These are phyloP conservation scores for Drosophila orosa DNA, from an alignment of 1,140 invertebrate species.

Conservation along the genomic window DNA sequence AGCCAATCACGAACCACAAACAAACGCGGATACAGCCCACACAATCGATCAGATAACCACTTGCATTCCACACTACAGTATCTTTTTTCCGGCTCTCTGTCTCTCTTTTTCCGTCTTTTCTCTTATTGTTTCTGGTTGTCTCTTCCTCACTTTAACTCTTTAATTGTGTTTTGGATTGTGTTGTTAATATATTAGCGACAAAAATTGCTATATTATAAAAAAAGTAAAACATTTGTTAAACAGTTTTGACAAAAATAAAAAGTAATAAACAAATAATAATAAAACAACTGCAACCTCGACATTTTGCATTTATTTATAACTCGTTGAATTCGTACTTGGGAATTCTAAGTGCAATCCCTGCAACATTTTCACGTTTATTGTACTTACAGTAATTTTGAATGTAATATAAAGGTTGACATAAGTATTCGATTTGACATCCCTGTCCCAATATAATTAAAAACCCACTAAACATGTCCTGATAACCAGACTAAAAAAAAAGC, in stretches of 20 bases:
- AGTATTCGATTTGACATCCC: too few species aligned
- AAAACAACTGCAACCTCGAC: too few species aligned
- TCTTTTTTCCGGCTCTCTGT: background rate
- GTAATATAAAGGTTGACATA: background rate
- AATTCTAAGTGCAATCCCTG: background rate
- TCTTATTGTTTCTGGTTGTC: background rate
- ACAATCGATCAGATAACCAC: conserved; percentile 36
- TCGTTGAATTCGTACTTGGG: background rate
- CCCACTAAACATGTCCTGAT: too few species aligned
- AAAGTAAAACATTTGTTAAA: background rate
- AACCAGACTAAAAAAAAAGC: too few species aligned
- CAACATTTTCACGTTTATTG: background rate
- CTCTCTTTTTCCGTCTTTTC: conserved; percentile 6
- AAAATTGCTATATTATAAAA: background rate
- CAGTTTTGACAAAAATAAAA: too few species aligned
- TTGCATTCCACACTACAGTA: conserved; percentile 36
- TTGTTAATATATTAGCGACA: background rate
- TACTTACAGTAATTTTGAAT: background rate
- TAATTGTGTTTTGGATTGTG: background rate
- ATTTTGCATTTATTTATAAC: background rate
- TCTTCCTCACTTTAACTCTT: background rate
- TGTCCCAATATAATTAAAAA: too few species aligned
- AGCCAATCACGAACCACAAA: conserved; percentile 47
- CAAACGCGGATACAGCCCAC: conserved; percentile 24
- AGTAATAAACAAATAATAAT: too few species aligned